A percentile compares a stretch with the other conserved stretches of the same genome.
Conservation (phyloP, 2,113 vertebrate species). For the Polypterus bichir region DNA sequence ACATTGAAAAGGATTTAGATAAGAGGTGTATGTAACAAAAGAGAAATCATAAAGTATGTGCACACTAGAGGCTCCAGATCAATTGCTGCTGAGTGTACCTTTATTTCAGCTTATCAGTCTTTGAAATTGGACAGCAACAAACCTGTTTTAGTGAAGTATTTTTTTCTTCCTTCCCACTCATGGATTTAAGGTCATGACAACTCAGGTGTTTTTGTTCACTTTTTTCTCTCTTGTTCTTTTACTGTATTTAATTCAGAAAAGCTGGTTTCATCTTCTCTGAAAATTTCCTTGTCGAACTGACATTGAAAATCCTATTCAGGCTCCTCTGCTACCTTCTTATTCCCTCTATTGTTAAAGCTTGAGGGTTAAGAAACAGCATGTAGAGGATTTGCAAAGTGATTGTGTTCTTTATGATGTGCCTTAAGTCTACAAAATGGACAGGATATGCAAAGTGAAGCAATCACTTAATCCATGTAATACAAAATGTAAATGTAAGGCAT, state of each 20-base stretch:
- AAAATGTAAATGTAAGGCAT: too few species aligned
- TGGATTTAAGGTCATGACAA: slow-evolving; percentile 60
- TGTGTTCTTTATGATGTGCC: neutral
- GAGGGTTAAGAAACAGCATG: neutral
- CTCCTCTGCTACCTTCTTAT: neutral
- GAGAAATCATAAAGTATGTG: slow-evolving; percentile 48
- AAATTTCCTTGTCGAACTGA: neutral
- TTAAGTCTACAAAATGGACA: neutral
- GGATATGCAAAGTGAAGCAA: too few species aligned
- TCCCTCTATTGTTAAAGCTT: neutral
- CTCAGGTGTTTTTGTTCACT: slow-evolving; percentile 45
- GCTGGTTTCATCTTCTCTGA: neutral
- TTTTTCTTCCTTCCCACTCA: slow-evolving; percentile 38
- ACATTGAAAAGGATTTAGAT: slow-evolving; percentile 63
- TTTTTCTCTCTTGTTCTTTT: slow-evolving; percentile 17
- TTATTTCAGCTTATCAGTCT: slow-evolving; percentile 62
- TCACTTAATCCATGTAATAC: too few species aligned
- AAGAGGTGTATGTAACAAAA: slow-evolving; percentile 57
- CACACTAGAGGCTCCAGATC: slow-evolving; percentile 50
- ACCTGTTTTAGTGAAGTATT: slow-evolving; percentile 33
- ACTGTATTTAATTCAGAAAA: neutral
- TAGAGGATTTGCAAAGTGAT: neutral
- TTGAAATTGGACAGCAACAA: slow-evolving; percentile 47
- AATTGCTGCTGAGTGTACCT: slow-evolving; percentile 48
- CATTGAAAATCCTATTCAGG: neutral